These are phyloP conservation scores for Drosophila chauvacae DNA, from an alignment of 1,140 invertebrate genomes.

Conservation along the genomic window DNA sequence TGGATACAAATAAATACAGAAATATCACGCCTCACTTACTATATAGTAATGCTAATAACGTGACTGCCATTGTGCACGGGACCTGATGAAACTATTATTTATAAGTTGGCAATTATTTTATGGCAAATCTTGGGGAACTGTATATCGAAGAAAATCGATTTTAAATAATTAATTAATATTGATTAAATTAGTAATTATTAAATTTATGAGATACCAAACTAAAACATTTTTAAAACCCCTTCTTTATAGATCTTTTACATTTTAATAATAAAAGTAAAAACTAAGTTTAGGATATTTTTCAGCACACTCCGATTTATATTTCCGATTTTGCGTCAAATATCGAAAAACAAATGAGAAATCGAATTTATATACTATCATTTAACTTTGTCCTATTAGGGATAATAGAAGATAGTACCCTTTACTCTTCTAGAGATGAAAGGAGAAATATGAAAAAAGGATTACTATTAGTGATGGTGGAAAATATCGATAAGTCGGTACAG, in stretches of 20 bases:
- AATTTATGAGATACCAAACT: too few relatives aligned
- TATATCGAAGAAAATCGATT: neutral
- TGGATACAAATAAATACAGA: slow-evolving; percentile 3
- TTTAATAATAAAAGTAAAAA: too few relatives aligned
- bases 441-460: neutral
- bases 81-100: neutral
- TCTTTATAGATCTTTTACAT: too few relatives aligned
- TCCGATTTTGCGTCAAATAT: too few relatives aligned
- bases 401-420: neutral
- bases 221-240: too few relatives aligned
- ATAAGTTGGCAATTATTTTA: neutral
- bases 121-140: neutral
- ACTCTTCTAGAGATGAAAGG: neutral
- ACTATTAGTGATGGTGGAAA: neutral
- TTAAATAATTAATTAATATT: too few relatives aligned
- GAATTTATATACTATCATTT: neutral
- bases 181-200: too few relatives aligned
- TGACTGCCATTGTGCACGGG: slow-evolving; percentile 3
- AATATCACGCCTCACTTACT: neutral
- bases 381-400: neutral
- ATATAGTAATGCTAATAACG: slow-evolving; percentile 9
- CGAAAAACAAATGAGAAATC: too few relatives aligned
- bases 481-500: neutral
- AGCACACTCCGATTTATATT: neutral
- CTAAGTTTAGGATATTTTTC: too few relatives aligned